A percentile compares a stretch with the other conserved stretches of the same genome.
These are phyloP conservation scores for Eristalinus sepulchralis DNA, from an alignment of 2,888 invertebrate species.

Conservation along the genomic window DNA sequence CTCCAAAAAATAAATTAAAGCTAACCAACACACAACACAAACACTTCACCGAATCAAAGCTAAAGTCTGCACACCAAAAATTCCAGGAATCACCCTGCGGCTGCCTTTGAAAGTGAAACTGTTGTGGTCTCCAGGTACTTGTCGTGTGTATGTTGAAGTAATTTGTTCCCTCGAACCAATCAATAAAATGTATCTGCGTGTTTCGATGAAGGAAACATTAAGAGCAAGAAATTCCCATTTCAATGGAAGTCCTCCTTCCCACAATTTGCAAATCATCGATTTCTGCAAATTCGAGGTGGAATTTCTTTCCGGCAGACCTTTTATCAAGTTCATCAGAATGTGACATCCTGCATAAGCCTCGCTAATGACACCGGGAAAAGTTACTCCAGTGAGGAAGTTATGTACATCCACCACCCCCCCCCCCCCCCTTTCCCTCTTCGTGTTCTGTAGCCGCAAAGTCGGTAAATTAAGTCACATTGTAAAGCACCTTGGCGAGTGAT, in stretches of 20 bases:
- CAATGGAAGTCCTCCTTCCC: background rate
- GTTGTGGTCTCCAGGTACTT: background rate
- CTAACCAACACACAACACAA: too few species aligned
- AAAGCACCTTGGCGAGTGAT: background rate
- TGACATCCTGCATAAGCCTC: background rate
- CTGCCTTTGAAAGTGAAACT: background rate
- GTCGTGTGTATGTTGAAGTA: background rate
- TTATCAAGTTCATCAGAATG: background rate
- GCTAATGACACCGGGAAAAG: background rate
- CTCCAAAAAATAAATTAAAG: too few species aligned
- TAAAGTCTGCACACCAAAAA: background rate
- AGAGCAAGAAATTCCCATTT: background rate
- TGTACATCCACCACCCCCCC: too few species aligned
- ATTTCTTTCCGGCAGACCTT: background rate
- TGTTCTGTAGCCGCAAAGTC: background rate
- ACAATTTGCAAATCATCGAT: too few species aligned
- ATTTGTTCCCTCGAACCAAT: background rate
- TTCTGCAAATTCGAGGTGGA: background rate
- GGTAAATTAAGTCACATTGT: background rate
- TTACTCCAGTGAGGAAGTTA: background rate
- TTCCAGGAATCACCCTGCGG: background rate
- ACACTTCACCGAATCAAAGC: background rate
- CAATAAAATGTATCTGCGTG: background rate
- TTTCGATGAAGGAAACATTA: background rate
- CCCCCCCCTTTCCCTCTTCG: background rate